A percentile compares a stretch with the other conserved stretches of the same genome.
These are phyloP conservation scores for Tichodroma muraria DNA, from an alignment of 2,113 vertebrate species.

Conservation along the genomic window DNA sequence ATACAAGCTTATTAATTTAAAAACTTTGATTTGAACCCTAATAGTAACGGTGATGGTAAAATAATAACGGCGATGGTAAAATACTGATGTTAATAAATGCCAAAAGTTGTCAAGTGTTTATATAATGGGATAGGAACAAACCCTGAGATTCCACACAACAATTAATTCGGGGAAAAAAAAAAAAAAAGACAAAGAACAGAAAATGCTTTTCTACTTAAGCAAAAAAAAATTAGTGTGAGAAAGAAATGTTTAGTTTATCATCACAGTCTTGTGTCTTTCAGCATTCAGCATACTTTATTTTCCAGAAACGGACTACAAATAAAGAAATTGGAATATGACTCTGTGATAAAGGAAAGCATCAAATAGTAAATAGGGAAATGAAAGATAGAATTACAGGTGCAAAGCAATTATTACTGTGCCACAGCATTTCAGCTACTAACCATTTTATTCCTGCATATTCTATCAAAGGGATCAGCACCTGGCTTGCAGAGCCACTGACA, in stretches of 20 bases:
- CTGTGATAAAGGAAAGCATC: conserved; percentile 47
- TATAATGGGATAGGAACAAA: not conserved
- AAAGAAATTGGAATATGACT: conserved; percentile 2
- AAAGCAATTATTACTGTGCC: not conserved
- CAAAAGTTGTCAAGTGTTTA: not conserved
- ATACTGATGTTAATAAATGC: not conserved
- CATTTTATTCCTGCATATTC: conserved; percentile 28
- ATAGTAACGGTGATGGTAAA: not conserved
- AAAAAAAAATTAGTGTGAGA: not conserved
- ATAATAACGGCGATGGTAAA: not conserved
- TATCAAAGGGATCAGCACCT: conserved; percentile 20
- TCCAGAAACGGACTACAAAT: not conserved
- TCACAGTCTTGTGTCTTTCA: not conserved
- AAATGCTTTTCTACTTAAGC: not conserved
- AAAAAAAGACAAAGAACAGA: not conserved
- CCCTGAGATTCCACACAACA: not conserved
- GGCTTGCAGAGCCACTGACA: conserved; percentile 6
- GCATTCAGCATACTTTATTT: not conserved
- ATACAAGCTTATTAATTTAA: not conserved
- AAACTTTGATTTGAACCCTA: not conserved
- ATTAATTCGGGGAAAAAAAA: not conserved
- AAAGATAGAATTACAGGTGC: conserved; percentile 6
- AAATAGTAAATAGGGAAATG: not conserved
- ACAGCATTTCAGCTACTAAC: not conserved
- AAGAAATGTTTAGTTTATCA: conserved; percentile 29